Conservation (phyloP, 2,888 invertebrate genomes). For the Agrotis segetum region DNA sequence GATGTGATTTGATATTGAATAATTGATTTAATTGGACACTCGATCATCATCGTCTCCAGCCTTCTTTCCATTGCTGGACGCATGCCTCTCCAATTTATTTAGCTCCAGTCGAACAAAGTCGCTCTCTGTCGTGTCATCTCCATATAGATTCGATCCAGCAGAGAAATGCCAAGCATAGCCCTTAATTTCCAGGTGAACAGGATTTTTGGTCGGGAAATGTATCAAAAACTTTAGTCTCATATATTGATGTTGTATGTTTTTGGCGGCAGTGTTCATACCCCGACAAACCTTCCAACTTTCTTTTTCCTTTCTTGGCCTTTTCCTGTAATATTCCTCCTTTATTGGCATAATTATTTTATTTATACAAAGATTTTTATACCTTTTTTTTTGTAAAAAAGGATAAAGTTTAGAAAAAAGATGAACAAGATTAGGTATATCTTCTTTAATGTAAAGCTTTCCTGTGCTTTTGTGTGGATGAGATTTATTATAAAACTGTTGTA, state of each 20-base stretch:
- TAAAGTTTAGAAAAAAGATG: constrained; percentile 31
- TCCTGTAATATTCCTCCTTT: constrained; percentile 35
- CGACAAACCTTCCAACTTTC: constrained; percentile 46
- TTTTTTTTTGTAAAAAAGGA: constrained; percentile 31
- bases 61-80: no score
- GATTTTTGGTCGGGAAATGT: constrained; percentile 46
- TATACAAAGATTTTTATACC: constrained; percentile 30
- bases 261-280: constrained; percentile 56
- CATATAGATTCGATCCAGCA: no score
- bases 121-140: no score
- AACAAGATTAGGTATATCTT: constrained; percentile 34
- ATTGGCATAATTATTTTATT: constrained; percentile 51
- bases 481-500: constrained; percentile 15
- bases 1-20: no score
- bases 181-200: constrained; percentile 12
- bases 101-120: no score
- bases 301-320: constrained; percentile 16
- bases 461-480: constrained; percentile 11
- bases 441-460: constrained; percentile 19
- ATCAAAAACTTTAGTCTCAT: constrained; percentile 54
- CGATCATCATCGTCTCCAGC: no score
- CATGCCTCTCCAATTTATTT: no score
- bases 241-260: constrained; percentile 59
- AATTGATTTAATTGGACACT: no score
- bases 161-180: no score